Base-by-base conservation (phyloP, 2,797 vertebrate genomes). In the Martes flavigula region DNA sequence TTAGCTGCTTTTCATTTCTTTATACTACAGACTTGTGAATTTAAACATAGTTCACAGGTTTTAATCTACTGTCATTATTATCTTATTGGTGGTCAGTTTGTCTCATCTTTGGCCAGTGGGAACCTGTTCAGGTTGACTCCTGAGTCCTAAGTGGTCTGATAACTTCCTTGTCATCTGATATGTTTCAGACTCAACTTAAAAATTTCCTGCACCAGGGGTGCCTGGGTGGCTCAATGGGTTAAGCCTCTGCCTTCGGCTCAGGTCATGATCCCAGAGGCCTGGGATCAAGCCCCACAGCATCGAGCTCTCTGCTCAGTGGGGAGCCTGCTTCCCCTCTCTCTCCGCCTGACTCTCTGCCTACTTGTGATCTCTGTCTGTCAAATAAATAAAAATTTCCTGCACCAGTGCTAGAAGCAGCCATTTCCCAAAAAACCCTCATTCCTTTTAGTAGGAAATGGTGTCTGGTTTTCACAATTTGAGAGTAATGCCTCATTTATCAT, bases 1-100 rank as follows among this genome's bases (percentile, higher is more conserved):
- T 35, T 35, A 43, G 83, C 82, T 91, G 30, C 48, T 91, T 87
- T 96, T 62, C 51, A 87, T 91, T 89, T 78, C 43, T 85, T 72
- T 79, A 46, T n/a, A 66, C 81, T 48, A 89, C 6, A 48, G 8
- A 89, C 25, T 64, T 46, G 48, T 72, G 38, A 13, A 82, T 40
- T 62, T 62, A 89, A 84, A 64, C 87, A 73, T 51, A 73, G 72
- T 89, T 88, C 68, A 78, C 35, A 11, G 54, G 40, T 64, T 92
- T 73, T 89, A 66, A 89, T 89, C n/a, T 30, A 83, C n/a, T 51
- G 21, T 30, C 46, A 88, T 72, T 78, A 70, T 62, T 91, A 75
- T 78, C 32, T 83, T 66, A 86, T 4, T 51, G 56, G 77, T 58
- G 9, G 23, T 32, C 27, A 54, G 60, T 70, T 43, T 94, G 83